Base-by-base conservation (phyloP, 2,888 invertebrate species). In the Allolobophora icterica region DNA sequence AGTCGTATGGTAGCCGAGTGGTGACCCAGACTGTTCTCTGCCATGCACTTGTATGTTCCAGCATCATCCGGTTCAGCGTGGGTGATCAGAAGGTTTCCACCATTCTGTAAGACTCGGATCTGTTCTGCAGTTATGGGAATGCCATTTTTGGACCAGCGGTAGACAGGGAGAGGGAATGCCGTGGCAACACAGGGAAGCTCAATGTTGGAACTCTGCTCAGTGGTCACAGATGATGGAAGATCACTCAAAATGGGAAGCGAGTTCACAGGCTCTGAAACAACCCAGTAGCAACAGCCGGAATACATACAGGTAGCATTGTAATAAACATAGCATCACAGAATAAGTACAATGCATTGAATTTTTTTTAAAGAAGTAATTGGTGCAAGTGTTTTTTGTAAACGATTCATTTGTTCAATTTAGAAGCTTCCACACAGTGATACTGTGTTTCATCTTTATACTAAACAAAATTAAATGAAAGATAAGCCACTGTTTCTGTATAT, bases 21-120 rank as follows among this genome's bases (percentile, higher is more conserved):
- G 94, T 97, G 97, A 42, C 98, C 98, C 3, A 97, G 97, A 15
- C 97, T 97, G 95, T 98, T 98, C 96, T 98, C 98, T 91, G 98
- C 97, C 96, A 97, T 97, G 96, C 98, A 98, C 91, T 97, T 96
- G 96, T 98, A 98, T 93, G 97, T 97, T 90, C 98, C 98, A 92
- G 97, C 97, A 95, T 98, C 98, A 94, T 97, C 97, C 40, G 97
- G 96, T 94, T 97, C 97, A 90, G 98, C 98, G 95, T 98, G 97
- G 93, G 97, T 97, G 93, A 99, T 98, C 93, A 98, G 98, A 93
- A 99, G 96, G 92, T 98, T 98, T 91, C 98, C 98, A 92, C 98
- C 98, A 33, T 98, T 97, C 96, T 98, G 98, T 94, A 98, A 97
- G 38, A 98, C 91, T 11, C 93, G 93, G 38, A 93, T 92, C 90